Evolutionary conservation across 53 echinoderm and acorn worm genomes (phyloP).

Genomic region (Paelopatides confundens): DNA sequence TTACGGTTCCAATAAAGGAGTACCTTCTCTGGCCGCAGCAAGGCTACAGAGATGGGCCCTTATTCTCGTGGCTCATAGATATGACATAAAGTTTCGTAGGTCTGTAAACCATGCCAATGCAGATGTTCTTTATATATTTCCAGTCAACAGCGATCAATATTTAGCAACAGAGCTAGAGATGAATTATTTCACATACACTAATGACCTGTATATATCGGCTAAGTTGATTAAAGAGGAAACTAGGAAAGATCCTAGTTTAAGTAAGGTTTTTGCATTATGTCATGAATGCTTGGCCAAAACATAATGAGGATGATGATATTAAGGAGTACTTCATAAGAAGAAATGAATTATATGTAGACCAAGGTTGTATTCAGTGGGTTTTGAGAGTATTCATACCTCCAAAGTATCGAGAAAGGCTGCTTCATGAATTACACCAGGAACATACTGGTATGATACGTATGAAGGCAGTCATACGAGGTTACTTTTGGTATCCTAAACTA

Average conservation of each 20-base stretch:
- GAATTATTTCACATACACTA: slow-evolving; percentile 41
- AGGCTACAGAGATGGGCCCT: slow-evolving; percentile 70
- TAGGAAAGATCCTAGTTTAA: slow-evolving; percentile 53
- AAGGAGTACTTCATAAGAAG: neutral
- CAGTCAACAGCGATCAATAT: slow-evolving; percentile 29
- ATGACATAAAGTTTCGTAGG: slow-evolving; percentile 62
- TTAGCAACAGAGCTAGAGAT: slow-evolving; percentile 54
- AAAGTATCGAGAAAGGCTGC: slow-evolving; percentile 32
- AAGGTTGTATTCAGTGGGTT: slow-evolving; percentile 53
- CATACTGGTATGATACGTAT: slow-evolving; percentile 60
- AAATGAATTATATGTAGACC: slow-evolving; percentile 61
- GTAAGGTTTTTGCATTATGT: slow-evolving; percentile 56
- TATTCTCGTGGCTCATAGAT: slow-evolving; percentile 54
- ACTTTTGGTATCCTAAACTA: slow-evolving; percentile 62
- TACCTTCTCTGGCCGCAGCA: slow-evolving; percentile 65
- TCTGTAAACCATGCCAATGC: slow-evolving; percentile 60
- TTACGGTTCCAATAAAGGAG: slow-evolving; percentile 61
- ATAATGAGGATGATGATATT: slow-evolving; percentile 43
- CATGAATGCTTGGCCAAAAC: slow-evolving; percentile 61
- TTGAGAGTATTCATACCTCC: slow-evolving; percentile 48
- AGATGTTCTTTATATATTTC: slow-evolving; percentile 55
- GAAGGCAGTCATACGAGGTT: slow-evolving; percentile 57
- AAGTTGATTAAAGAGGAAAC: slow-evolving; percentile 46
- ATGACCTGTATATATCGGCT: slow-evolving; percentile 40
- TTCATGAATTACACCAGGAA: slow-evolving; percentile 61